Conservation (phyloP, 2,113 vertebrate genomes). For the Sprattus sprattus region DNA sequence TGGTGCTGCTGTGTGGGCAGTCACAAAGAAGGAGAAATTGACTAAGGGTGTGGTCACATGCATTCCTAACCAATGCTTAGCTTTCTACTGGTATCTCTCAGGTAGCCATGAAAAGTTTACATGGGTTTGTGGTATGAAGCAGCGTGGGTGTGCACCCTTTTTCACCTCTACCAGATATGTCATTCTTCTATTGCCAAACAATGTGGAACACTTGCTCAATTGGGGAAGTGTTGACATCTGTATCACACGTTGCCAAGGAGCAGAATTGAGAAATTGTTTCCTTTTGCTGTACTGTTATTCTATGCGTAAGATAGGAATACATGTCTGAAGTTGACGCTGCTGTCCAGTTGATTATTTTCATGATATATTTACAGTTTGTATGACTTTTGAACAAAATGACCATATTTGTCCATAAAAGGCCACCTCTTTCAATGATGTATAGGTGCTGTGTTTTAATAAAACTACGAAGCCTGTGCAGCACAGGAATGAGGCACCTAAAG, state of each 20-base stretch:
- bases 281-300: too few species aligned
- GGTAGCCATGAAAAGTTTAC: neutral
- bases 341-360: neutral
- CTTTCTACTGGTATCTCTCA: neutral
- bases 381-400: neutral
- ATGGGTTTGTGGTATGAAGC: neutral
- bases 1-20: neutral
- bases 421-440: slow-evolving; percentile 18
- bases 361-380: neutral
- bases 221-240: neutral
- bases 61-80: neutral
- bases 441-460: slow-evolving; percentile 39
- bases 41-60: neutral
- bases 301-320: too few species aligned
- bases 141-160: neutral
- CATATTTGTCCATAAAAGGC: neutral
- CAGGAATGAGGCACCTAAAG: neutral
- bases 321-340: neutral
- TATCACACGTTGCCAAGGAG: neutral
- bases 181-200: neutral
- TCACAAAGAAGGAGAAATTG: neutral
- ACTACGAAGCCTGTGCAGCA: neutral
- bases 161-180: neutral
- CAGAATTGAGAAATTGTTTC: neutral
- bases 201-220: neutral